These are phyloP conservation scores for Adelges cooleyi DNA, from an alignment of 1,140 invertebrate species.

Conservation along the genomic window DNA sequence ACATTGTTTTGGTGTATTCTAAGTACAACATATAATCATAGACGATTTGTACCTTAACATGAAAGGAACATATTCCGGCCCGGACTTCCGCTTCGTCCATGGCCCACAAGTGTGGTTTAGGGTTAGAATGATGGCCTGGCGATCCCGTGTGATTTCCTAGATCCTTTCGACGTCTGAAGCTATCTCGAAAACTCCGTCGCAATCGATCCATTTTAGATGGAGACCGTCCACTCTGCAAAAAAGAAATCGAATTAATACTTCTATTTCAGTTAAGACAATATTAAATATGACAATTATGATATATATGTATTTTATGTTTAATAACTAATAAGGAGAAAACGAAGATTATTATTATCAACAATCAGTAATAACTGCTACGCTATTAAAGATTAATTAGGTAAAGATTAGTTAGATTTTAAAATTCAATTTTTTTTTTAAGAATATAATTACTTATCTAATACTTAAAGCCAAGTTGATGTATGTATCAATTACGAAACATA, in stretches of 20 bases:
- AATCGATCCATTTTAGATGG: slow-evolving; percentile 81
- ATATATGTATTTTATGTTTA: too few relatives aligned
- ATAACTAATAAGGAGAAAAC: too few relatives aligned
- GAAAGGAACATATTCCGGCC: slow-evolving; percentile 89
- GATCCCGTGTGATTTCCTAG: slow-evolving; percentile 57
- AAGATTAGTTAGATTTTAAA: too few relatives aligned
- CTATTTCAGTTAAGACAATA: too few relatives aligned
- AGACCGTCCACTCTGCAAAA: slow-evolving; percentile 38
- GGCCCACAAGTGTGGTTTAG: slow-evolving; percentile 95
- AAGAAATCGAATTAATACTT: not conserved
- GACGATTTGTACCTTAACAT: slow-evolving; percentile 64
- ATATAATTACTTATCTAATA: too few relatives aligned
- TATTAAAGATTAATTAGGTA: too few relatives aligned
- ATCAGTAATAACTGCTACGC: too few relatives aligned
- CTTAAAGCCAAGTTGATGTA: too few relatives aligned
- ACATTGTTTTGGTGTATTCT: not conserved
- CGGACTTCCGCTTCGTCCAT: slow-evolving; percentile 93
- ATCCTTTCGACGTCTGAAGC: slow-evolving; percentile 74
- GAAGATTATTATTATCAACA: too few relatives aligned
- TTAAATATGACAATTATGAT: too few relatives aligned
- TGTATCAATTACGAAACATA: too few relatives aligned
- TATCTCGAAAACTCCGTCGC: slow-evolving; percentile 81
- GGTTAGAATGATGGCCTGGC: slow-evolving; percentile 39
- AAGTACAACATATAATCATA: not conserved
- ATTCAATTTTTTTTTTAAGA: too few relatives aligned